A percentile compares a stretch with the other conserved stretches of the same genome.
These are phyloP conservation scores for Achatina immaculata DNA, from an alignment of 1,140 invertebrate genomes.

Conservation along the genomic window DNA sequence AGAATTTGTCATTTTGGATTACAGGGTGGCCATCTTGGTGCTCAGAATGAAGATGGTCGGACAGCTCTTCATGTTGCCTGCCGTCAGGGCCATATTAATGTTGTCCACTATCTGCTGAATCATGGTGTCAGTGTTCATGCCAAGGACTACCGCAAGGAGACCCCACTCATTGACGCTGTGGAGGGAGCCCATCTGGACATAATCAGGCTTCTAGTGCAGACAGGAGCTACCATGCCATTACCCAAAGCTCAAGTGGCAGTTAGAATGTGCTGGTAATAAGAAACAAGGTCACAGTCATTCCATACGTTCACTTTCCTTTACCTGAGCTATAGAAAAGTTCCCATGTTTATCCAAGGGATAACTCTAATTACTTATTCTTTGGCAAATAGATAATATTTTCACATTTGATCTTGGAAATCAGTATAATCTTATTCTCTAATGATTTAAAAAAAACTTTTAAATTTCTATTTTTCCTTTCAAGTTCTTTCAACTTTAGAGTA, in stretches of 20 bases:
- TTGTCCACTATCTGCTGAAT: conserved; percentile 82
- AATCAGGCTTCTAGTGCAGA: conserved; percentile 73
- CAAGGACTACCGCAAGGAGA: conserved; percentile 75
- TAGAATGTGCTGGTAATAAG: conserved; percentile 73
- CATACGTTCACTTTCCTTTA: no score
- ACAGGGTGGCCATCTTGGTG: conserved; percentile 76
- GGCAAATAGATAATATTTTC: no score
- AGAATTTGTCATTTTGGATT: no score
- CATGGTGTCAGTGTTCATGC: conserved; percentile 89
- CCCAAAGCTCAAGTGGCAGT: conserved; percentile 74
- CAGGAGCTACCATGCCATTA: conserved; percentile 77
- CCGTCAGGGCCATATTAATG: conserved; percentile 77
- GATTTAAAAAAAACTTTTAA: no score
- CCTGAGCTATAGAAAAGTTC: no score
- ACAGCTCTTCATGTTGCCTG: conserved; percentile 88
- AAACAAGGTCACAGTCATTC: conserved; percentile 39
- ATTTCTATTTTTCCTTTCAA: no score
- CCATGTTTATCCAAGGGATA: no score
- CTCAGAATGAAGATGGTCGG: conserved; percentile 82
- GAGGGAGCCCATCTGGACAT: conserved; percentile 58
- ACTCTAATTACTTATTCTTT: no score
- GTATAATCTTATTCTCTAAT: no score
- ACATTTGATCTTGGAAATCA: no score
- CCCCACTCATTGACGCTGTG: conserved; percentile 67
- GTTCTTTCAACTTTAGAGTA: no score